Percentiles rank a stretch among this genome's conserved stretches.
These are phyloP conservation scores for Volucella inflata DNA, from an alignment of 2,888 invertebrate species.

Conservation along the genomic window DNA sequence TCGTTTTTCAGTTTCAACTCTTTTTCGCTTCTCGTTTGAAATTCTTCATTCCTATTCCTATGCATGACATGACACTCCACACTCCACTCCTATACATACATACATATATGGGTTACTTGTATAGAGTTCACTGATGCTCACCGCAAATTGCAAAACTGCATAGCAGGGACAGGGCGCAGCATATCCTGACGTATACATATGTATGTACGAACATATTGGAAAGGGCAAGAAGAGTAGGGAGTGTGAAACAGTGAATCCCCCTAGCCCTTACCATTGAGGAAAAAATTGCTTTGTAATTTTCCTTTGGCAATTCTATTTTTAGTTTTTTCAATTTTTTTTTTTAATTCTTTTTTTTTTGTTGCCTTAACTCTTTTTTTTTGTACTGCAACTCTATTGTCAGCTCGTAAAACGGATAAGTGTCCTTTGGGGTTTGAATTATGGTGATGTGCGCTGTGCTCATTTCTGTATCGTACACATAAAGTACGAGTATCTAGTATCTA, in stretches of 20 bases:
- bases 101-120: constrained; percentile 53
- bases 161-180: constrained; percentile 7
- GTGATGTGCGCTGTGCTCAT: constrained; percentile 71
- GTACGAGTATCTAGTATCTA: constrained; percentile 31
- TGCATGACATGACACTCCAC: constrained; percentile 18
- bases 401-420: constrained; percentile 72
- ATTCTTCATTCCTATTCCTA: constrained; percentile 17
- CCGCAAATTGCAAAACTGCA: constrained; percentile 34
- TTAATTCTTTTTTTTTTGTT: constrained; percentile 43
- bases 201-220: too few relatives aligned
- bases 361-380: constrained; percentile 20
- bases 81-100: not conserved
- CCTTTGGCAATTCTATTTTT: constrained; percentile 62
- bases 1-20: not conserved
- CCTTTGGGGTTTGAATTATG: constrained; percentile 73
- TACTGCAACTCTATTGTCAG: constrained; percentile 68
- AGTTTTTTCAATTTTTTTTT: constrained; percentile 17
- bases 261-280: constrained; percentile 26
- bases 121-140: constrained; percentile 53
- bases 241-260: constrained; percentile 45
- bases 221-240: not conserved
- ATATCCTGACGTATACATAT: too few relatives aligned
- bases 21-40: constrained; percentile 18
- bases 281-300: constrained; percentile 71
- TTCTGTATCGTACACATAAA: constrained; percentile 52